Evolutionary conservation across 2,888 invertebrate species (phyloP), one percentile per base, ranked within the genome.

Genomic region (Drosophila suboccidentalis): DNA sequence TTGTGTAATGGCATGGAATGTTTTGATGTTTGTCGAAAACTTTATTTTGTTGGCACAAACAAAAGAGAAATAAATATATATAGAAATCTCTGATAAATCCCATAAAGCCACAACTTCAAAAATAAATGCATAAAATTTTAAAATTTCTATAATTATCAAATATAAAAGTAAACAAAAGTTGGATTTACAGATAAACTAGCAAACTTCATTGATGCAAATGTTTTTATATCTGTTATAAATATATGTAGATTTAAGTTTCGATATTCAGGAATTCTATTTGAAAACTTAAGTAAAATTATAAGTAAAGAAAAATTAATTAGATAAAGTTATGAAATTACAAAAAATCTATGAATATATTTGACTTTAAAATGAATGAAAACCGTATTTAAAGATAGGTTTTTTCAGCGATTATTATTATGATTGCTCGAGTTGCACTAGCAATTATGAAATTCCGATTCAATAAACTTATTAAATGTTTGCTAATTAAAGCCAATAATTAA

Each of bases 1-100:
- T 72, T 84, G 87, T 80, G 86, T 87, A 87, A 82, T 85, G 86
- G 81, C 73, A 87, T 73, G 84, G 88, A 85, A 87, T 87, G 84
- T 82, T 84, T 74, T 85, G 87, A 87, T 87, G 80, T 75, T 79
- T 76, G 70, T 44, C 44, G 39, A 59, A 80, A 80, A 64, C 58
- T 80, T 69, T 53, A 46, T 60, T 58, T 39, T 49, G 39, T 29
- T 49, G 22, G 15, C 38, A 47, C 26, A 38, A 38, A 22, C 26
- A 38, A 58, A 46, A 29, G 22, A 15, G 4, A 0, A 26, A 4
- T 0, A 13, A 38, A 17, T 36, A 26, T 38, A n/a, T 11, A n/a
- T n/a, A 44, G 19, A 34, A 44, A 55, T 17, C 10, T 3, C 53
- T 15, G 34, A 43, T 51, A 53, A 60, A 36, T 43, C 13, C 13